Evolutionary conservation across 2,888 invertebrate species (phyloP), one percentile per base, ranked within the genome.

Genomic region (Ochropleura plecta): DNA sequence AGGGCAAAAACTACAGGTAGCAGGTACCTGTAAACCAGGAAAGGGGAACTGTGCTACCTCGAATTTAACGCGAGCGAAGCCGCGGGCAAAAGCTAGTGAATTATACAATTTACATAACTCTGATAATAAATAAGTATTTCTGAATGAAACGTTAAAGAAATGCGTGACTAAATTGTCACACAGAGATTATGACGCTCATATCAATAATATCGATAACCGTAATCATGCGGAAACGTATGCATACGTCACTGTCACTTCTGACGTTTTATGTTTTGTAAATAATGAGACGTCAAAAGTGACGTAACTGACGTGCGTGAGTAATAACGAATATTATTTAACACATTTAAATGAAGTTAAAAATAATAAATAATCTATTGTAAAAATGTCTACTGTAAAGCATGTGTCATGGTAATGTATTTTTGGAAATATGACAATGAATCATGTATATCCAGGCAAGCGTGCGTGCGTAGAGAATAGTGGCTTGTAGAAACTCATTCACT

Each of bases 251-350:
- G 30, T 30, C 30, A 30, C 30, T 30, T 30, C 55, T 62, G 62
- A 49, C 44, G 78, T 67, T 20, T 59, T 0, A 20, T 70, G 14
- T 76, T 69, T 68, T 62, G 69, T 76, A 62, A 63, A 76, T 75
- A 76, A 18, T 10, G 3, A 4, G n/a, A 55, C 59, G n/a, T 66
- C 7, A 8, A 70, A n/a, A 62, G 10, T 16, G 6, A 14, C 57
- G 42, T 49, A 42, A 18, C 16, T 48, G 12, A 16, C 5, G 63
- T 20, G 14, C 20, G 30, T 51, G 5, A 1, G 16, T 3, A 3
- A 16, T 18, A 18, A n/a, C 20, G 20, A 51, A 60, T 14, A 16
- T 73, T 40, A 40, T 40, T 72, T 53, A 51, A 60, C 51, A 30
- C 18, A 3, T 49, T 44, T 59, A 72, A 42, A 48, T 0, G 20